A percentile compares a stretch with the other conserved stretches of the same genome.
These are phyloP conservation scores for Orientallactaga sibirica DNA, from an alignment of 2,797 vertebrate genomes.

Conservation along the genomic window DNA sequence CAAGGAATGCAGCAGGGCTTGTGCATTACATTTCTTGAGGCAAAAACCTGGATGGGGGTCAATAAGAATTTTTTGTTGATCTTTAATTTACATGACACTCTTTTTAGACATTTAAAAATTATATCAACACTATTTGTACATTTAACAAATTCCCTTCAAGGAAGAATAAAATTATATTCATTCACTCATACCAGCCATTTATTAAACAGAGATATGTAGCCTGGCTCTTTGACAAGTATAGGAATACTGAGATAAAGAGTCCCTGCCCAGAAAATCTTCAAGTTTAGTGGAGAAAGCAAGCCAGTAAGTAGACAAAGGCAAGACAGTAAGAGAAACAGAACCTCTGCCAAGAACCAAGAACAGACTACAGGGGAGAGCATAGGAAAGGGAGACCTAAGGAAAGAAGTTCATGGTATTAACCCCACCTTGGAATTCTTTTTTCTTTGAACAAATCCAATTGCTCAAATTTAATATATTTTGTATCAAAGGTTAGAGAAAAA, in stretches of 20 bases:
- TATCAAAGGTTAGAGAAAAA: constrained; percentile 30
- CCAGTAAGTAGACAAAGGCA: neutral
- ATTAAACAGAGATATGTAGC: neutral
- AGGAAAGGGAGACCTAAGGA: neutral
- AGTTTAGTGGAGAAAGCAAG: neutral
- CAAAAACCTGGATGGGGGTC: neutral
- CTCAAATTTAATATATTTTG: constrained; percentile 42
- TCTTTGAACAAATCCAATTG: constrained; percentile 39
- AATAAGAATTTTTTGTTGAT: constrained; percentile 36
- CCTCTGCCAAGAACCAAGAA: neutral
- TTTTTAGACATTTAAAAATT: neutral
- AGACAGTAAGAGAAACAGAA: neutral
- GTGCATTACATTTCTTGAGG: constrained; percentile 15
- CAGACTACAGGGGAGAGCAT: neutral
- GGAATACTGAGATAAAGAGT: constrained; percentile 36
- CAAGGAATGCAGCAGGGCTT: neutral
- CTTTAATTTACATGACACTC: constrained; percentile 11
- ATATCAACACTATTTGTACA: neutral
- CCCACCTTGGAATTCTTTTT: neutral
- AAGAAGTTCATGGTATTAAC: neutral
- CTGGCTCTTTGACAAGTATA: neutral
- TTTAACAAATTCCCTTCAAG: constrained; percentile 54
- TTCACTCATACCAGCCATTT: constrained; percentile 25
- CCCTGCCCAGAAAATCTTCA: neutral
- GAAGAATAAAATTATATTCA: neutral